These are phyloP conservation scores for Perccottus glenii DNA, from an alignment of 2,113 vertebrate genomes.

Conservation along the genomic window DNA sequence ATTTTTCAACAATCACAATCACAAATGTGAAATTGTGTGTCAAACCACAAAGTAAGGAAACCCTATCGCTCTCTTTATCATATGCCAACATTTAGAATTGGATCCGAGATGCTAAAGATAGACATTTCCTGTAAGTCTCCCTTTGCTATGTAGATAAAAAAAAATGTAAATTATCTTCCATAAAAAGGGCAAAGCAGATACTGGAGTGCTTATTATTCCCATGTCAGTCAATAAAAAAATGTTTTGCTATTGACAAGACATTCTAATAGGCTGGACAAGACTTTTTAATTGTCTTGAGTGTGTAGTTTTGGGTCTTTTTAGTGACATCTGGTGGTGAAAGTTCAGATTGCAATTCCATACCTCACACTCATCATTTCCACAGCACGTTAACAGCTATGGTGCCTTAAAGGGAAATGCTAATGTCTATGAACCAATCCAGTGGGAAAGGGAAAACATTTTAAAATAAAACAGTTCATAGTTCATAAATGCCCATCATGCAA, in stretches of 20 bases:
- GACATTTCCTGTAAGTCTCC: constrained; percentile 37
- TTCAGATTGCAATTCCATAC: neutral
- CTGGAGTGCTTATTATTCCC: constrained; percentile 33
- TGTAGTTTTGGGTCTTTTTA: neutral
- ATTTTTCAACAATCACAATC: constrained; percentile 4
- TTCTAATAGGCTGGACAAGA: too few relatives aligned
- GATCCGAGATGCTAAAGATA: constrained; percentile 34
- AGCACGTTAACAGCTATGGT: too few relatives aligned
- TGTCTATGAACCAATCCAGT: too few relatives aligned
- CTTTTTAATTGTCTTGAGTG: too few relatives aligned
- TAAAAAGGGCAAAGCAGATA: constrained; percentile 19
- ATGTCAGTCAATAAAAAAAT: constrained; percentile 39
- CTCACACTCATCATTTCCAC: too few relatives aligned
- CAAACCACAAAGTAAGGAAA: neutral
- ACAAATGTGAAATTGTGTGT: constrained; percentile 5
- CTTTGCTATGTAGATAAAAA: constrained; percentile 19
- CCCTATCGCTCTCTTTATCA: constrained; percentile 12
- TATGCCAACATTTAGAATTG: constrained; percentile 5
- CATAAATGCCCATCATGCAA: too few relatives aligned
- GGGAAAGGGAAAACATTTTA: too few relatives aligned
- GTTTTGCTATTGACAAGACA: constrained; percentile 17
- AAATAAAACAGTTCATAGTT: too few relatives aligned
- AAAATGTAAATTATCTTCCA: neutral
- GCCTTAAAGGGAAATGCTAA: too few relatives aligned
- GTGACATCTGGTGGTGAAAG: neutral